These are phyloP conservation scores for Glandiceps talaboti DNA, from an alignment of 53 echinoderm and acorn worm species.

Conservation along the genomic window DNA sequence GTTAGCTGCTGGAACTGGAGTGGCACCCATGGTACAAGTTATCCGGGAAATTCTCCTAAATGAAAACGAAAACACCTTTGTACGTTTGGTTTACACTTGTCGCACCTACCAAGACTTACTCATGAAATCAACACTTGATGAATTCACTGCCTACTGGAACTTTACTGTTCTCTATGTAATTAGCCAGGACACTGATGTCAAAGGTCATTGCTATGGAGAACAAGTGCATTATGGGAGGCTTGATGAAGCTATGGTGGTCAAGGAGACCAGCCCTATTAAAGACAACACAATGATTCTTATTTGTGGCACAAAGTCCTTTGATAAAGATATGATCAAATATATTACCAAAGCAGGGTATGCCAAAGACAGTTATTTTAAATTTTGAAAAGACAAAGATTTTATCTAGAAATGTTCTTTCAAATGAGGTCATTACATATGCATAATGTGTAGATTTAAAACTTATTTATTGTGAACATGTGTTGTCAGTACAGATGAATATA, in stretches of 20 bases:
- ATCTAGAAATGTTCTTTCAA: too few relatives aligned
- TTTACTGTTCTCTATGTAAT: conserved; percentile 54
- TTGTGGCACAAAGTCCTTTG: conserved; percentile 85
- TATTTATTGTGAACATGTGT: too few relatives aligned
- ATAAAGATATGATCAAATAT: conserved; percentile 70
- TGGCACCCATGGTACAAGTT: conserved; percentile 81
- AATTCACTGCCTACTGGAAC: conserved; percentile 73
- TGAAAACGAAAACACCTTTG: conserved; percentile 69
- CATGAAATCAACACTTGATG: conserved; percentile 50
- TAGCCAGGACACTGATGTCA: conserved; percentile 24
- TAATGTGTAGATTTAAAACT: too few relatives aligned
- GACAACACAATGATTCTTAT: conserved; percentile 17
- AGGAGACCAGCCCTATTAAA: conserved; percentile 12
- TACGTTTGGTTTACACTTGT: conserved; percentile 53
- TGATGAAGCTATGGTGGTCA: conserved; percentile 18
- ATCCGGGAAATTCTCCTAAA: conserved; percentile 61
- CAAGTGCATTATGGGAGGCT: conserved; percentile 36
- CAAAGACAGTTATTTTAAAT: conserved; percentile 31
- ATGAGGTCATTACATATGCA: too few relatives aligned
- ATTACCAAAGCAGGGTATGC: conserved; percentile 41
- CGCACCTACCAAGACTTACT: conserved; percentile 52
- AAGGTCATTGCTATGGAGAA: conserved; percentile 27
- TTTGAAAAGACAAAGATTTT: too few relatives aligned
- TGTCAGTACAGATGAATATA: too few relatives aligned
- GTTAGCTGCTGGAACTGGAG: conserved; percentile 89